A percentile compares a stretch with the other conserved stretches of the same genome.
Conservation (phyloP, 1,140 invertebrate genomes). For the Agrilus planipennis region DNA sequence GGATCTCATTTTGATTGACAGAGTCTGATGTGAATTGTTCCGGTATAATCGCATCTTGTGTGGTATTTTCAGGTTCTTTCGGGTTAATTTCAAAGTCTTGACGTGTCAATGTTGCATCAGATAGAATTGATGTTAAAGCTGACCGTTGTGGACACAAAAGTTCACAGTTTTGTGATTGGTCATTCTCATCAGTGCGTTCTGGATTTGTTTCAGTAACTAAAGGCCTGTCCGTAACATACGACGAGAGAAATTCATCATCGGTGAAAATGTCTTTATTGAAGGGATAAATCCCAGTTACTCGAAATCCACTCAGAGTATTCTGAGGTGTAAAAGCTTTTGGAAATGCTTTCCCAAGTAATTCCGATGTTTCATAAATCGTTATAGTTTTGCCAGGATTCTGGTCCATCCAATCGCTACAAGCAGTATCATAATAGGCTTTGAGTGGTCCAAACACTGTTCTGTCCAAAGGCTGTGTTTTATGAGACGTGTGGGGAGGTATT, state of each 20-base stretch:
- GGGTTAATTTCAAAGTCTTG: too few species aligned
- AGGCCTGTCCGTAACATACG: constrained; percentile 7
- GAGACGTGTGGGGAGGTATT: constrained; percentile 27
- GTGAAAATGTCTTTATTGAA: constrained; percentile 14
- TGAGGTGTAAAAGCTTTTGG: not conserved
- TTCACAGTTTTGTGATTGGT: too few species aligned
- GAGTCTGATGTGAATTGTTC: too few species aligned
- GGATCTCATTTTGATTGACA: too few species aligned
- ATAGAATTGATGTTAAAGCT: too few species aligned
- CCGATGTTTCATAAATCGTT: not conserved
- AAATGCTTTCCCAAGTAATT: not conserved
- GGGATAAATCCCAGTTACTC: constrained; percentile 10
- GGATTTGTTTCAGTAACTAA: constrained; percentile 3
- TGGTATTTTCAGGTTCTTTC: too few species aligned
- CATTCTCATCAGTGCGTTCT: not conserved
- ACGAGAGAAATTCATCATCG: constrained; percentile 12
- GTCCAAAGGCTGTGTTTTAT: constrained; percentile 28
- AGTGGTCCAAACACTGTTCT: not conserved
- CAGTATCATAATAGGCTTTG: not conserved
- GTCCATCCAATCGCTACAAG: not conserved
- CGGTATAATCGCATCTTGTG: too few species aligned
- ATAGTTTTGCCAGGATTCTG: not conserved
- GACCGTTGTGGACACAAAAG: too few species aligned
- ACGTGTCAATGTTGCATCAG: too few species aligned
- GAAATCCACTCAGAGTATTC: constrained; percentile 7